A percentile compares a stretch with the other conserved stretches of the same genome.
Evolutionary conservation across 2,797 vertebrate genomes (phyloP).

Genomic region (Remorina albescens): DNA sequence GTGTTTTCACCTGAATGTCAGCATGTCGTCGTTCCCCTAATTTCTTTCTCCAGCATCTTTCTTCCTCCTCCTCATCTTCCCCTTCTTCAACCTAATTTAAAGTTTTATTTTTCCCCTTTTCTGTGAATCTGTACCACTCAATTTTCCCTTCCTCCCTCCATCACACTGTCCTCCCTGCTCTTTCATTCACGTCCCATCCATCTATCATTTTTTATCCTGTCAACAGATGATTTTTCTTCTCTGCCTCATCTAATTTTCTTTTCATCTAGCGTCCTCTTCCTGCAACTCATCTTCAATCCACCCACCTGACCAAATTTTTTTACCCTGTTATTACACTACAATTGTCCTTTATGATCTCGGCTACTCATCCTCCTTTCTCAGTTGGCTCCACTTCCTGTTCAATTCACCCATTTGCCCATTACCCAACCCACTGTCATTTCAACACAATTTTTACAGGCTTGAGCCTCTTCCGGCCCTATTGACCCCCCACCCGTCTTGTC

Average conservation of each 20-base stretch:
- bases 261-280: constrained; percentile 7
- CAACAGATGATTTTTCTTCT: constrained; percentile 33
- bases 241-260: constrained; percentile 12
- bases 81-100: constrained; percentile 7
- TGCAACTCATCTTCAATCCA: constrained; percentile 13
- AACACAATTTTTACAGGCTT: constrained; percentile 33
- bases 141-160: constrained; percentile 5
- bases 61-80: neutral
- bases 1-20: constrained; percentile 56
- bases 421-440: constrained; percentile 25
- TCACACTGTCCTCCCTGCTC: constrained; percentile 19
- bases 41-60: constrained; percentile 27
- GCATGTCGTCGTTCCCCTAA: constrained; percentile 52
- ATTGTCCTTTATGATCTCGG: constrained; percentile 21
- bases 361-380: constrained; percentile 25
- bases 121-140: constrained; percentile 20
- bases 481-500: constrained; percentile 42
- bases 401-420: constrained; percentile 50
- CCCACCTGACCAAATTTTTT: constrained; percentile 42
- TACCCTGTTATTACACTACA: constrained; percentile 40
- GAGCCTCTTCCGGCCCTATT: constrained; percentile 23
- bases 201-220: constrained; percentile 51
- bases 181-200: constrained; percentile 44
- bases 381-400: constrained; percentile 40
- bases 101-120: constrained; percentile 2